Base-by-base conservation (phyloP, 2,113 vertebrate genomes). In the Pycnonotus jocosus region DNA sequence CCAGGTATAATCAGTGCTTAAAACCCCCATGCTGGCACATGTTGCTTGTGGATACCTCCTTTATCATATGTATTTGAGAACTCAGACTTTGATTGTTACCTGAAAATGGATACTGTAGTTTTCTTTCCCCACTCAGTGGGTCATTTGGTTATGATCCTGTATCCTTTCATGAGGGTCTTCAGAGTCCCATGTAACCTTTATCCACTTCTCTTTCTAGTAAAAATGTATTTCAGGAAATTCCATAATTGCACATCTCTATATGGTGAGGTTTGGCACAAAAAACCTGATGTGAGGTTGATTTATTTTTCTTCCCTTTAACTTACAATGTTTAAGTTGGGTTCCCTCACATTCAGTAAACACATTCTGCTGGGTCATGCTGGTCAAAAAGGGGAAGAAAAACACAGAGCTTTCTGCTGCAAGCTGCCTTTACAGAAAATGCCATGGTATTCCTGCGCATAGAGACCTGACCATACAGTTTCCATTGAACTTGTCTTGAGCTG, bases 161-260 rank as follows among this genome's bases (percentile, higher is more conserved):
- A 40, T 74, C 51, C 44, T 74, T 81, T 48, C 82, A 23, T 61
- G 40, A 88, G 28, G 42, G 28, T 89, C 73, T 94, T 84, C 15
- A 4, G 51, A 54, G 81, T 84, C 76, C 84, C 23, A 25, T 72
- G 71, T 90, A 96, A 82, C 78, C 66, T 96, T 92, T 73, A 69
- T 72, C 57, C 93, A 64, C 93, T 93, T 73, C 81, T 95, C 93
- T 95, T 96, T 90, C 96, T 94, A 97, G 94, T 88, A 98, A 98
- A 98, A 97, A 91, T 96, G 93, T 85, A 95, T 93, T 86, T 95
- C 84, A 95, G 96, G 92, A 95, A 95, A 90, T 89, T 96, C 89
- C 77, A 38, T 93, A 97, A 95, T 95, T 96, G 91, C 86, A 92
- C 68, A 81, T 88, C 25, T 93, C 91, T 95, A 96, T 96, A 96